A percentile compares a stretch with the other conserved stretches of the same genome.
Conservation (phyloP, 2,113 vertebrate species). For the Athene cunicularia region DNA sequence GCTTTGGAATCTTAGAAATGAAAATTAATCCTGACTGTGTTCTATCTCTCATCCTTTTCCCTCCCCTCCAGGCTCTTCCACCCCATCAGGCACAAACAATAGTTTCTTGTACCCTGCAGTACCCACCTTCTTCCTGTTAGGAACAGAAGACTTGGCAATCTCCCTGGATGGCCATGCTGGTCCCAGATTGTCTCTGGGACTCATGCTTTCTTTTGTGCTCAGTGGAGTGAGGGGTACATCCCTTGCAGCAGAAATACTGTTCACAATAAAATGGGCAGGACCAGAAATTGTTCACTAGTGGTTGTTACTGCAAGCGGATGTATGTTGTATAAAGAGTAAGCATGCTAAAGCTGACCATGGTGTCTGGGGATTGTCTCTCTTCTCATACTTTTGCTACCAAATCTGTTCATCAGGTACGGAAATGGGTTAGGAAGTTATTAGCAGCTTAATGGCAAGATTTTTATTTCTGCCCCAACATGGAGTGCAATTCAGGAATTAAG, state of each 20-base stretch:
- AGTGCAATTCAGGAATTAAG: not conserved
- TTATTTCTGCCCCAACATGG: not conserved
- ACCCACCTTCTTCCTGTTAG: not conserved
- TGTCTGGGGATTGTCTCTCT: not conserved
- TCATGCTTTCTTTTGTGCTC: not conserved
- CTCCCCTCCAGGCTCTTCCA: not conserved
- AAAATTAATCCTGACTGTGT: not conserved
- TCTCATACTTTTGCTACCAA: not conserved
- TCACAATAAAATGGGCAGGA: not conserved
- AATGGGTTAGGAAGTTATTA: not conserved
- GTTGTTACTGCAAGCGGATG: not conserved
- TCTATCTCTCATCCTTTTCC: not conserved
- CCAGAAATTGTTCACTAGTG: not conserved
- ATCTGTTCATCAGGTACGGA: not conserved
- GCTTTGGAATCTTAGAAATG: not conserved
- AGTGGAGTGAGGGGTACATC: not conserved
- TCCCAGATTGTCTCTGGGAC: not conserved
- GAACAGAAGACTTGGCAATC: not conserved
- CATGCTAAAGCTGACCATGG: not conserved
- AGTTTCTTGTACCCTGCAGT: not conserved
- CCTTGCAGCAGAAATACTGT: not conserved
- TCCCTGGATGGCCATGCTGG: not conserved
- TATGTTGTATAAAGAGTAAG: not conserved
- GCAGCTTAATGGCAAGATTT: not conserved
- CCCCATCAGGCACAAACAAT: not conserved